Evolutionary conservation across 2,113 vertebrate genomes (phyloP).

Genomic region (Lucifuga dentata): DNA sequence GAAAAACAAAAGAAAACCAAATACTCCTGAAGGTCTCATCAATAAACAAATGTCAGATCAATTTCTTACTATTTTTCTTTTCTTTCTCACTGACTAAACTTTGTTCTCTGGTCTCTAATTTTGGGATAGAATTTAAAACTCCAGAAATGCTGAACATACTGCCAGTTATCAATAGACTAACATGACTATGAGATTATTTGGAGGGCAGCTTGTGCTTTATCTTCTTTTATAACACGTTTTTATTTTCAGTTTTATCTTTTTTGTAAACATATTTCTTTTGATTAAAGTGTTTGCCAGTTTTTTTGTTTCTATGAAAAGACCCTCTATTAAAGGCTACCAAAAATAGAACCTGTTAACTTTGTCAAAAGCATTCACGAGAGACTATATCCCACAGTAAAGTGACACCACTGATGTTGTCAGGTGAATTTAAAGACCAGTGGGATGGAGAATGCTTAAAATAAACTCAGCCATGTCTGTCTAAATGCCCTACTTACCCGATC

Average conservation of each 20-base stretch:
- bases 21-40: no score
- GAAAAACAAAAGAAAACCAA: no score
- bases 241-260: background rate
- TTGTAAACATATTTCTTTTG: background rate
- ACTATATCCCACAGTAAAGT: conserved; percentile 56
- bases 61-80: no score
- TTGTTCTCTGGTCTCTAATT: no score
- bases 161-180: no score
- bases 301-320: conserved; percentile 62
- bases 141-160: no score
- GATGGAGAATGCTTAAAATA: conserved; percentile 77
- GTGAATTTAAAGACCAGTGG: conserved; percentile 67
- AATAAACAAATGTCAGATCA: no score
- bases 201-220: no score
- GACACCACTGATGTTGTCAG: conserved; percentile 72
- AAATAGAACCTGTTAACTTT: conserved; percentile 66
- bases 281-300: conserved; percentile 21
- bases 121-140: no score
- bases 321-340: conserved; percentile 64
- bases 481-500: conserved; percentile 58
- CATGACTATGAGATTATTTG: no score
- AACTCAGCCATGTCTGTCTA: conserved; percentile 43
- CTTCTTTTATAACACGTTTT: no score
- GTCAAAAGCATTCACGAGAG: conserved; percentile 47
- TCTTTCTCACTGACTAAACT: no score